Base-by-base conservation (phyloP, 2,797 vertebrate species). In the Sebastes cheni region DNA sequence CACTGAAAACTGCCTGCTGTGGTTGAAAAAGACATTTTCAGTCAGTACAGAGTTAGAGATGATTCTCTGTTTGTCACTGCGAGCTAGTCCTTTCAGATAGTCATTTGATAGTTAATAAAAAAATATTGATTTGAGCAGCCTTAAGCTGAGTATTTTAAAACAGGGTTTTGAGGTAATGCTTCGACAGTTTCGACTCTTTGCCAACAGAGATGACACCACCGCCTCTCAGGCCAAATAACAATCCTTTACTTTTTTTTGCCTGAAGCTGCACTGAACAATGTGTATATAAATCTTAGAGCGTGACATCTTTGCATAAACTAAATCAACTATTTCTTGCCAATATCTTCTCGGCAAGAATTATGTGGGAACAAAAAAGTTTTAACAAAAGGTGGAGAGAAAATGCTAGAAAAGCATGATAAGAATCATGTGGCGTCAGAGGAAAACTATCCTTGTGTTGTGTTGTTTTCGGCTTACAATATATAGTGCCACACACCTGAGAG, bases 381-480 rank as follows among this genome's bases (percentile, higher is more conserved):
- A 56, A 30, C 22, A 65, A 30, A 73, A 73, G 7, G n/a, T 55
- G 18, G 25, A 34, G 12, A 66, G 23, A 66, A 67, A 79, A 68
- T 55, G 55, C 12, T 55, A 16, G n/a, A 29, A 23, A 66, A 16
- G 13, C 5, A 60, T 20, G 13, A 29, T 52, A 7, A 81, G 50
- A 70, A 30, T 46, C 22, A 32, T 32, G n/a, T 50, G 50, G 25
- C 11, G 10, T 55, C 11, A 20, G 61, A 25, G 34, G 42, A 23
- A 27, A 32, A 69, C 3, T 3, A 13, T 34, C 54, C 0, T 27
- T 59, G 8, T 32, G 46, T 4, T n/a, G n/a, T 25, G 20, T 14
- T 69, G 94, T 94, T 95, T 93, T 92, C 91, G 90, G 93, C 95
- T 93, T 61, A 52, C 29, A 32, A 18, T 88, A 87, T 94, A 94